phyloP scores from a whole-genome alignment of 2,797 vertebrate genomes.

The Onychomys leucogaster region DNA sequence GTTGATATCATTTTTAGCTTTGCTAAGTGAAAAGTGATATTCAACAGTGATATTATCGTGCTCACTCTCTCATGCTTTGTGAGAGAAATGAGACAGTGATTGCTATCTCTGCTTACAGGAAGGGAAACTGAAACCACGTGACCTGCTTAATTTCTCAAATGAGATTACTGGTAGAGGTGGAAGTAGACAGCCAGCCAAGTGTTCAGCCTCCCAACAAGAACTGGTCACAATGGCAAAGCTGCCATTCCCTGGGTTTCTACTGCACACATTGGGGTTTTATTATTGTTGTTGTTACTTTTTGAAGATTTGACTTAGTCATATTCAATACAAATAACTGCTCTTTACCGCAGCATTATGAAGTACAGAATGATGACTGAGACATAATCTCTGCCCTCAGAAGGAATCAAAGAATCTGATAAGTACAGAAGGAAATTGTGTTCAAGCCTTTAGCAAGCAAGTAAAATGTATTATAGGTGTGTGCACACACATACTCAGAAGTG shows the following conservation, averaged over 20 bases:
- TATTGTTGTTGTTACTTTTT: constrained; percentile 2
- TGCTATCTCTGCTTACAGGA: constrained; percentile 44
- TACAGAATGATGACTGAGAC: constrained; percentile 19
- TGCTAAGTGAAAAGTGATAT: constrained; percentile 74
- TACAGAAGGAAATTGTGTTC: constrained; percentile 48
- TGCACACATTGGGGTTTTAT: background rate
- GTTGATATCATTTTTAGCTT: constrained; percentile 73
- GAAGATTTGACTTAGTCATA: constrained; percentile 1
- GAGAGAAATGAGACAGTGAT: constrained; percentile 58
- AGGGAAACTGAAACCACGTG: background rate
- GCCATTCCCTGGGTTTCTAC: background rate
- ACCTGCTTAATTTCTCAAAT: constrained; percentile 39
- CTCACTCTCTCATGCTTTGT: constrained; percentile 52
- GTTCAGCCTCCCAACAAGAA: background rate
- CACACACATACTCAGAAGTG: background rate
- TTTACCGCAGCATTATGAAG: constrained; percentile 6
- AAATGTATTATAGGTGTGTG: background rate
- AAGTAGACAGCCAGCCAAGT: constrained; percentile 20
- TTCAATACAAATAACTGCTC: constrained; percentile 20
- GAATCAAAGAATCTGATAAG: constrained; percentile 19
- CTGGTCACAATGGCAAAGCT: background rate
- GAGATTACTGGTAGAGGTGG: constrained; percentile 10
- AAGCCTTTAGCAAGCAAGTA: constrained; percentile 1
- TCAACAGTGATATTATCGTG: constrained; percentile 56
- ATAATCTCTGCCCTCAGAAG: background rate